A percentile compares a stretch with the other conserved stretches of the same genome.
phyloP scores from a whole-genome alignment of 2,797 vertebrate genomes.

The Melanotaenia parkinsoni region DNA sequence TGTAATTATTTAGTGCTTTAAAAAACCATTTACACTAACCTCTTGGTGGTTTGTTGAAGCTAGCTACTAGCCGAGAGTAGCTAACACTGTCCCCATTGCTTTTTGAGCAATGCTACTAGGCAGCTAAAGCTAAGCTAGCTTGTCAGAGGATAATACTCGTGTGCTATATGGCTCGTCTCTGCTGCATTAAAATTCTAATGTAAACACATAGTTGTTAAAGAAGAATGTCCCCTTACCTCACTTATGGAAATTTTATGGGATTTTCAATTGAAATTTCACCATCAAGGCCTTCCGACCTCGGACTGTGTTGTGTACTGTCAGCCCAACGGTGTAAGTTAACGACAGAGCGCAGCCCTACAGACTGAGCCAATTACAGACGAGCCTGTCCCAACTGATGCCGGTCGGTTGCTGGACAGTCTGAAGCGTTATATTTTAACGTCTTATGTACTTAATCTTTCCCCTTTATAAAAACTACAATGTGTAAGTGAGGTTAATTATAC shows the following conservation, averaged over 20 bases:
- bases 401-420: constrained; percentile 19
- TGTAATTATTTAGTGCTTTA: no score
- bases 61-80: constrained; percentile 33
- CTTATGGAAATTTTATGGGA: constrained; percentile 1
- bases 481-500: background rate
- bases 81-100: background rate
- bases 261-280: constrained; percentile 7
- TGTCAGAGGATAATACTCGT: background rate
- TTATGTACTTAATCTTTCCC: background rate
- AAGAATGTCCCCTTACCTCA: constrained; percentile 54
- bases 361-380: constrained; percentile 3
- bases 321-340: constrained; percentile 4
- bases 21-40: background rate
- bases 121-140: constrained; percentile 42
- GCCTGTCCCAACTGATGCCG: constrained; percentile 13
- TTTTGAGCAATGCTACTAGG: constrained; percentile 26
- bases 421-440: background rate
- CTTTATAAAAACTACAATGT: background rate
- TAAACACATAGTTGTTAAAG: background rate
- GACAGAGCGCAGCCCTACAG: background rate
- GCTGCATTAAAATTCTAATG: background rate
- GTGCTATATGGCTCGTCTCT: background rate
- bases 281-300: constrained; percentile 63
- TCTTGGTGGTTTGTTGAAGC: background rate
- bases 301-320: constrained; percentile 38